A percentile compares a stretch with the other conserved stretches of the same genome.
phyloP scores from a whole-genome alignment of 2,888 invertebrate genomes.

The Diloba caeruleocephala region DNA sequence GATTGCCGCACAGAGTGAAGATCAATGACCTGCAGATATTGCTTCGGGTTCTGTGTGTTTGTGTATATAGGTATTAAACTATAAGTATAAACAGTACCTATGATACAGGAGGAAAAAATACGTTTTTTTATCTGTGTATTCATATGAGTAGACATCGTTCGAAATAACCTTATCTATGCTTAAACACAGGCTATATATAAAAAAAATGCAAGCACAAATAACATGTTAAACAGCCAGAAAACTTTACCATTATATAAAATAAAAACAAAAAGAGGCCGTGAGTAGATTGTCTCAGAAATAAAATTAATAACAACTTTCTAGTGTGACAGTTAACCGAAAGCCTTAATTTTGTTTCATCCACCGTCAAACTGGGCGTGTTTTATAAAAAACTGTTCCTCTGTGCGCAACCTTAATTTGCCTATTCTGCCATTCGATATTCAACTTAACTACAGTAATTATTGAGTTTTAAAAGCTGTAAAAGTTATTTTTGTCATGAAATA shows the following conservation, averaged over 20 bases:
- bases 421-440: background rate
- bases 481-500: constrained; percentile 55
- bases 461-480: background rate
- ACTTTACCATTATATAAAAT: constrained; percentile 15
- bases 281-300: constrained; percentile 57
- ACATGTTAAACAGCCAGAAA: constrained; percentile 18
- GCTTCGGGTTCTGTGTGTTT: too few relatives aligned
- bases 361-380: constrained; percentile 66
- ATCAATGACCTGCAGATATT: too few relatives aligned
- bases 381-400: constrained; percentile 60
- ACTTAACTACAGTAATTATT: rapidly evolving
- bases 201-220: too few relatives aligned
- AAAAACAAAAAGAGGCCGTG: constrained; percentile 31
- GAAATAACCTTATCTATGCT: background rate
- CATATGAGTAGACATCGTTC: too few relatives aligned
- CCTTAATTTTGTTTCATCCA: constrained; percentile 69
- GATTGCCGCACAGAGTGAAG: too few relatives aligned
- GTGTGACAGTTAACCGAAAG: constrained; percentile 76
- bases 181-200: too few relatives aligned
- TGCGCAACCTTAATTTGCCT: constrained; percentile 44
- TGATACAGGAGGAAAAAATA: too few relatives aligned
- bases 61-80: too few relatives aligned
- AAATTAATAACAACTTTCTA: constrained; percentile 73
- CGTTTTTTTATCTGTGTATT: too few relatives aligned
- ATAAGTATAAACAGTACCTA: too few relatives aligned